A percentile compares a stretch with the other conserved stretches of the same genome.
These are phyloP conservation scores for Neodiprion fabricii DNA, from an alignment of 1,140 invertebrate species.

Conservation along the genomic window DNA sequence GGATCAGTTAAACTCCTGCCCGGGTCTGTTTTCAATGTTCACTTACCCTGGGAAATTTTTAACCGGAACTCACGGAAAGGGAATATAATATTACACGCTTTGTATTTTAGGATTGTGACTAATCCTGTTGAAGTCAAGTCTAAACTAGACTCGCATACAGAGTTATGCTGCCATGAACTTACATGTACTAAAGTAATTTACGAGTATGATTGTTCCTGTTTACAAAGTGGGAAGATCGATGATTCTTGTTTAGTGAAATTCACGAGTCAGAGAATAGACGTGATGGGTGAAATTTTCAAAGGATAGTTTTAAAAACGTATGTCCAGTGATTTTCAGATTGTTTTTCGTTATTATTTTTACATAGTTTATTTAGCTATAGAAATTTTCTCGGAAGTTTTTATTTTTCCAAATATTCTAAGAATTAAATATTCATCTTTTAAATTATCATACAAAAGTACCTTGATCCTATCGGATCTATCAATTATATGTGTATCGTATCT, in stretches of 20 bases:
- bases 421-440: neutral
- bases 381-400: neutral
- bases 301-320: conserved; percentile 8
- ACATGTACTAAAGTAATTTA: neutral
- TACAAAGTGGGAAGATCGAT: conserved; percentile 32
- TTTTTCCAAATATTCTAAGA: conserved; percentile 6
- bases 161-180: neutral
- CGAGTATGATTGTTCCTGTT: conserved; percentile 44
- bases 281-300: conserved; percentile 40
- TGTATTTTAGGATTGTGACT: conserved; percentile 39
- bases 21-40: conserved; percentile 45
- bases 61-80: conserved; percentile 28
- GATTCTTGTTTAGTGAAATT: conserved; percentile 42
- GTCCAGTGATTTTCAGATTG: conserved; percentile 15
- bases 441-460: neutral
- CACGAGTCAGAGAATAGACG: conserved; percentile 36
- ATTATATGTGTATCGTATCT: too few relatives aligned
- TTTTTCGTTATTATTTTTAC: too few relatives aligned
- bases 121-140: neutral
- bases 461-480: neutral
- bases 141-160: neutral
- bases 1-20: conserved; percentile 36
- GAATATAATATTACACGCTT: conserved; percentile 37
- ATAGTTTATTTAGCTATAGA: too few relatives aligned
- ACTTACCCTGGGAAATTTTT: conserved; percentile 49